Evolutionary conservation across 53 echinoderm and acorn worm genomes (phyloP).

Genomic region (Patiria pectinifera): DNA sequence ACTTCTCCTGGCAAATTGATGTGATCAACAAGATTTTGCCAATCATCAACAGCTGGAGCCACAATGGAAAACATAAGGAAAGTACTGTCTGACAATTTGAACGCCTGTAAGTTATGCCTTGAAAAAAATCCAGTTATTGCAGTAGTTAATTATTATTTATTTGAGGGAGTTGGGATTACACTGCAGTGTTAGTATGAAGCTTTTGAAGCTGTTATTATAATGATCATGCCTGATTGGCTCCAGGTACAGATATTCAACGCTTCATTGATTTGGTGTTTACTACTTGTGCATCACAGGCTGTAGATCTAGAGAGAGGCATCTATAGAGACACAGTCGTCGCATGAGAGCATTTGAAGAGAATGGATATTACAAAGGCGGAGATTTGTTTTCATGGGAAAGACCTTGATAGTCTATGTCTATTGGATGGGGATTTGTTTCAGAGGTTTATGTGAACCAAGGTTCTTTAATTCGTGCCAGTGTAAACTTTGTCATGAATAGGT

Average conservation of each 20-base stretch:
- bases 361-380: neutral
- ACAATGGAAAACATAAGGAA: constrained; percentile 17
- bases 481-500: too few relatives aligned
- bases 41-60: neutral
- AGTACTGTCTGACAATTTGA: constrained; percentile 21
- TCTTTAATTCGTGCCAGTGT: too few relatives aligned
- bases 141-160: neutral
- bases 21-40: neutral
- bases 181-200: too few relatives aligned
- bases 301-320: too few relatives aligned
- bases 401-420: too few relatives aligned
- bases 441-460: neutral
- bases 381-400: neutral
- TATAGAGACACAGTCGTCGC: neutral
- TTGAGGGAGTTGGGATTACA: neutral
- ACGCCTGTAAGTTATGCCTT: constrained; percentile 24
- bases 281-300: too few relatives aligned
- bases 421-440: too few relatives aligned
- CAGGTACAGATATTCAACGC: too few relatives aligned
- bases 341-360: neutral
- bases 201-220: too few relatives aligned
- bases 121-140: neutral
- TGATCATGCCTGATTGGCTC: too few relatives aligned
- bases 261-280: too few relatives aligned
- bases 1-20: neutral